Evolutionary conservation across 2,113 vertebrate genomes (phyloP).

Genomic region (Otis tarda): DNA sequence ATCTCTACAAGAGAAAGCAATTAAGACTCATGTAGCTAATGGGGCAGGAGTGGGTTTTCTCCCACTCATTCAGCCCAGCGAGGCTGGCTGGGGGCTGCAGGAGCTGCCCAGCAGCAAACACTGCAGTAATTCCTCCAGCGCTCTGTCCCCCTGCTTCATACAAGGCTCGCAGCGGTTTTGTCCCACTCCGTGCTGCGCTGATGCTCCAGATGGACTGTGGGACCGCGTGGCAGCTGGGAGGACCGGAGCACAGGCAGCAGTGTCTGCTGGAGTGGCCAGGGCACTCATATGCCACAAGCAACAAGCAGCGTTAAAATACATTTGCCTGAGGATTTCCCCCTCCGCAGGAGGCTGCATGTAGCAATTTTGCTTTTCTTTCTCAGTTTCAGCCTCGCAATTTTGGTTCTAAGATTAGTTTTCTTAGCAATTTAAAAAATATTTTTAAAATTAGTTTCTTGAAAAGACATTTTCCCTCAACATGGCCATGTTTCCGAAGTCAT

Average conservation of each 20-base stretch:
- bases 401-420: not conserved
- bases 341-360: accelerated
- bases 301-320: not conserved
- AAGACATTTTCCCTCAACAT: not conserved
- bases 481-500: not conserved
- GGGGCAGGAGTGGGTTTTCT: not conserved
- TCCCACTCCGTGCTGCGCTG: not conserved
- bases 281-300: not conserved
- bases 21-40: not conserved
- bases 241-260: not conserved
- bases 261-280: not conserved
- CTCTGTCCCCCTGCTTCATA: not conserved
- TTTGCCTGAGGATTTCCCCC: not conserved
- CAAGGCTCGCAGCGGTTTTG: not conserved
- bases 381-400: not conserved
- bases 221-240: not conserved
- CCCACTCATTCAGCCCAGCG: accelerated
- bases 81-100: not conserved
- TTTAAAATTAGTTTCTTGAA: not conserved
- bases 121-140: not conserved
- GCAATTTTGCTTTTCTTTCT: not conserved
- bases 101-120: not conserved
- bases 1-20: conserved; percentile 22
- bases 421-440: not conserved
- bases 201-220: not conserved